Base-by-base conservation (phyloP, 2,797 vertebrate species). In the Darevskia mixta region DNA sequence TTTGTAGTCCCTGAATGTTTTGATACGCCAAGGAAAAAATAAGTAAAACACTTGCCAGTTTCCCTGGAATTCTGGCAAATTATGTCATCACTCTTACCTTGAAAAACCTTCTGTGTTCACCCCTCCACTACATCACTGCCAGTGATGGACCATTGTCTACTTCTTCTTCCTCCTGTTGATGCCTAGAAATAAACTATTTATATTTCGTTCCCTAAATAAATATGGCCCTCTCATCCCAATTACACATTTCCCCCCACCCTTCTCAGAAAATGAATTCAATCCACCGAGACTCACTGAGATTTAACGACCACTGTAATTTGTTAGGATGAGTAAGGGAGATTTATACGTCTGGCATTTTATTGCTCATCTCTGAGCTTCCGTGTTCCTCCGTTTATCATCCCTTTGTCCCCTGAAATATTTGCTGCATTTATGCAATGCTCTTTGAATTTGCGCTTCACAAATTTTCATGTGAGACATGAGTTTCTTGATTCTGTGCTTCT, bases 291-390 rank as follows among this genome's bases (percentile, higher is more conserved):
- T 7, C 72, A 58, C 0, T 88, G 79, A 88, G 58, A 90, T 86
- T 82, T 91, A 81, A 88, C 87, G 9, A 29, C 20, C 86, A 29
- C 66, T 86, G 86, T 91, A 49, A 87, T 87, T 94, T 67, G 49
- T 88, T 41, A 29, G 86, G 4, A 88, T 85, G 77, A 90, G 25
- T 86, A 58, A 89, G 82, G 18, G 77, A 91, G 86, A 85, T 88
- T 91, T 87, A 89, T 89, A 45, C 55, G 61, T 35, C 66, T 82
- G 0, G 27, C 79, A 79, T 91, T 13, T 91, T 90, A 89, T 49
- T 41, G 2, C 1, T 91, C 89, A 87, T 89, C 80, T 89, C 9
- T 83, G 86, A 86, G 83, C 55, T 89, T 87, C 64, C 93, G 89
- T 82, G 61, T 29, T 90, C 20, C 1, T 79, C 86, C 81, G n/a